Conservation (phyloP, 1,140 invertebrate genomes). For the Macrobrachium nipponense region DNA sequence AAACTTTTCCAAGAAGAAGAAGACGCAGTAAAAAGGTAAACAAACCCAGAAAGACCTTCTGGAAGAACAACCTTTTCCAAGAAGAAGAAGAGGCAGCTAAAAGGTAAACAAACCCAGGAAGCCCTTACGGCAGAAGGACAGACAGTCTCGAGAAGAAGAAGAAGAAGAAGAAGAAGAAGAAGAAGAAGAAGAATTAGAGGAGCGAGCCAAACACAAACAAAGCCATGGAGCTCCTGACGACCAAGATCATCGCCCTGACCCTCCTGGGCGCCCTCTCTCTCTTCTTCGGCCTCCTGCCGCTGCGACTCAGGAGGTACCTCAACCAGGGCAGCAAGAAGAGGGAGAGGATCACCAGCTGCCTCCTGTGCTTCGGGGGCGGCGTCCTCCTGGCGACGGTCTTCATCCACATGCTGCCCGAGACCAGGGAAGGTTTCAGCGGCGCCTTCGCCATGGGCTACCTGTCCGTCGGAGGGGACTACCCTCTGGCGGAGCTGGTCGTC, state of each 20-base stretch:
- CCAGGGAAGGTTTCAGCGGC: conserved; percentile 66
- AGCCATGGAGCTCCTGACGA: conserved; percentile 67
- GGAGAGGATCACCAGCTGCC: conserved; percentile 58
- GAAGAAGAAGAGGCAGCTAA: no score
- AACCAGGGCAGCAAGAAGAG: conserved; percentile 55
- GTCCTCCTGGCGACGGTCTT: conserved; percentile 85
- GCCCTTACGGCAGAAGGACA: no score
- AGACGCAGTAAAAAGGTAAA: no score
- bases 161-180: no score
- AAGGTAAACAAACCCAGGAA: no score
- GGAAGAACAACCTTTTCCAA: no score
- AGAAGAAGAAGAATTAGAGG: no score
- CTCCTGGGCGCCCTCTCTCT: conserved; percentile 78
- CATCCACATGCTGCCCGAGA: conserved; percentile 86
- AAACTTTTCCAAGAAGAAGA: no score
- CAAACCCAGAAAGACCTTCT: no score
- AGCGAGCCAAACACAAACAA: no score
- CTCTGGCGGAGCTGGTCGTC: conserved; percentile 78
- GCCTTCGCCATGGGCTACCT: conserved; percentile 10
- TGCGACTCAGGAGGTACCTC: conserved; percentile 70
- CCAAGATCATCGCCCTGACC: conserved; percentile 80
- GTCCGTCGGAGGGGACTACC: conserved; percentile 63
- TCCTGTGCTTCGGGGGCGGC: conserved; percentile 86
- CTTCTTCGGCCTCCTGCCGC: conserved; percentile 77
- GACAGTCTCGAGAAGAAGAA: no score